phyloP scores from a whole-genome alignment of 2,797 vertebrate genomes.

The Enteromius thamalakanensis region DNA sequence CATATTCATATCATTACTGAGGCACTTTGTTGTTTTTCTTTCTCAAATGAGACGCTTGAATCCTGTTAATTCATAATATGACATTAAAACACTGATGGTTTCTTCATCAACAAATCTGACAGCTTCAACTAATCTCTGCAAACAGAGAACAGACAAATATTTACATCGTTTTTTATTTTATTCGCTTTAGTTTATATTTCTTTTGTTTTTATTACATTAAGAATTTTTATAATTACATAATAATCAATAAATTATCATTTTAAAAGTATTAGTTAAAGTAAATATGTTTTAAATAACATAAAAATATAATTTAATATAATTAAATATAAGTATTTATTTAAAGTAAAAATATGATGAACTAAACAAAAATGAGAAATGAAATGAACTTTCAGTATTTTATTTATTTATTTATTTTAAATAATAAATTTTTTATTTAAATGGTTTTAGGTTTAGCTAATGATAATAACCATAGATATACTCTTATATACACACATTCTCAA shows the following conservation, averaged over 20 bases:
- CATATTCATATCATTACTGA: constrained; percentile 55
- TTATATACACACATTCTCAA: too few relatives aligned
- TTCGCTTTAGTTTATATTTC: too few relatives aligned
- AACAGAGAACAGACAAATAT: background rate
- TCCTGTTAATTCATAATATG: background rate
- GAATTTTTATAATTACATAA: background rate
- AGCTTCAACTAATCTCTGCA: too few relatives aligned
- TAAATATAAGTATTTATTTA: too few relatives aligned
- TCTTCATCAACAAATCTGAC: background rate
- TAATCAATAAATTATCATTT: too few relatives aligned
- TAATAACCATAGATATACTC: too few relatives aligned
- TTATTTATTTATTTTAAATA: background rate
- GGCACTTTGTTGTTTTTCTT: background rate
- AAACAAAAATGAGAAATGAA: background rate
- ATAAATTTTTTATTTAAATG: too few relatives aligned
- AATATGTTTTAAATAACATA: background rate
- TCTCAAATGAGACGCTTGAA: background rate
- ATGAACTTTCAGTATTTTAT: background rate
- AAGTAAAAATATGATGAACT: background rate
- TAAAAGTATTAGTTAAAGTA: too few relatives aligned
- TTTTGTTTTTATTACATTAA: background rate
- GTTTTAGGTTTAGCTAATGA: too few relatives aligned
- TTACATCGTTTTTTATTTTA: too few relatives aligned
- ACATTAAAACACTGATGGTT: background rate
- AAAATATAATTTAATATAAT: too few relatives aligned